phyloP scores from a whole-genome alignment of 1,140 invertebrate species.

The Pomacea maculata region DNA sequence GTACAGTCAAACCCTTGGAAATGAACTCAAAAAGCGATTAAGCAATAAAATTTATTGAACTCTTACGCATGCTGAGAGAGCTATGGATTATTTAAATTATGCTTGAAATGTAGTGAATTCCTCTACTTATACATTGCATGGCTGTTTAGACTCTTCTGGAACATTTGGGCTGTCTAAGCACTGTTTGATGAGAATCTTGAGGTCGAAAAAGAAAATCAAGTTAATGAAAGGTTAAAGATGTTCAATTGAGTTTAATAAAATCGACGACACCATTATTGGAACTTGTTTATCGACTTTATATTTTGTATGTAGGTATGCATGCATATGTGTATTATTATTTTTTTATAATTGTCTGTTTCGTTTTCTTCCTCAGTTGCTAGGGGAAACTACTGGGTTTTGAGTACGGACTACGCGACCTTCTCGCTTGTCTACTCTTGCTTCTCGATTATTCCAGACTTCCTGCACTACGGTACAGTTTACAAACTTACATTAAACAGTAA shows the following conservation, averaged over 20 bases:
- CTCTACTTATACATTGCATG: not conserved
- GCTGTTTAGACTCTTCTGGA: not conserved
- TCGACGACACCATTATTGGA: not conserved
- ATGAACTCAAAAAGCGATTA: too few species aligned
- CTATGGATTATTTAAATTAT: not conserved
- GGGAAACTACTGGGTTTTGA: slow-evolving; percentile 12
- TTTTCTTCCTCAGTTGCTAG: not conserved
- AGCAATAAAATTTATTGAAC: too few species aligned
- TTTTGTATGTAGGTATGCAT: not conserved
- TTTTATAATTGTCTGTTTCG: not conserved
- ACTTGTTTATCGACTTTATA: not conserved
- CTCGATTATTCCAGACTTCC: not conserved
- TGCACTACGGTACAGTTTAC: not conserved
- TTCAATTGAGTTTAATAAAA: not conserved
- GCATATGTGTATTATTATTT: not conserved
- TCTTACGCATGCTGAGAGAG: too few species aligned
- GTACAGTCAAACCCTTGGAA: too few species aligned
- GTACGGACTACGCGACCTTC: slow-evolving; percentile 9
- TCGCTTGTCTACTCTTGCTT: slow-evolving; percentile 16
- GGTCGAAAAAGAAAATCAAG: not conserved
- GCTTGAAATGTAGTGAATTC: not conserved
- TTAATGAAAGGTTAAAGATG: not conserved
- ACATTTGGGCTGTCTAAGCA: not conserved
- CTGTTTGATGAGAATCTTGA: not conserved
- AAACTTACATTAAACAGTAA: too few species aligned